Evolutionary conservation across 2,797 vertebrate species (phyloP).

Genomic region (Pseudomugil tenellus): DNA sequence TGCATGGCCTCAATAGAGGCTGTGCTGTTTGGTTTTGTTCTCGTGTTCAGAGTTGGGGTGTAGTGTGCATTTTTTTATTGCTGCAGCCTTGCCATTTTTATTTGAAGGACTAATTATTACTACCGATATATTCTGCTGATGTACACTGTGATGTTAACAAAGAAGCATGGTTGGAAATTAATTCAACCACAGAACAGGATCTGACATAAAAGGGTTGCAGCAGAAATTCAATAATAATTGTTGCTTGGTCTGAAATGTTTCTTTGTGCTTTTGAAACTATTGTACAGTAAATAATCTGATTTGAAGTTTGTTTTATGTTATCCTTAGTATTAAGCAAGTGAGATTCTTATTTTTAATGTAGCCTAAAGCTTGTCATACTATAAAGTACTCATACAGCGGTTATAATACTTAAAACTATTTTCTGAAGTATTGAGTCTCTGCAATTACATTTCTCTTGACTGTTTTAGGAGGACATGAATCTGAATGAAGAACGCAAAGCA

Average conservation of each 20-base stretch:
- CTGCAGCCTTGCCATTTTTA: slow-evolving; percentile 52
- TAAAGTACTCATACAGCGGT: not conserved
- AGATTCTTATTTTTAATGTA: not conserved
- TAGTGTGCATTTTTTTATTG: slow-evolving; percentile 45
- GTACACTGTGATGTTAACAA: slow-evolving; percentile 37
- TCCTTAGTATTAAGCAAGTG: not conserved
- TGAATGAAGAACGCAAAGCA: slow-evolving; percentile 96
- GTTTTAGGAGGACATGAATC: slow-evolving; percentile 97
- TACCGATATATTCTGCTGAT: slow-evolving; percentile 56
- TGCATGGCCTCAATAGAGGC: slow-evolving; percentile 67
- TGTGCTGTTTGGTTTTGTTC: slow-evolving; percentile 67
- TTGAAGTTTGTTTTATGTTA: slow-evolving; percentile 5
- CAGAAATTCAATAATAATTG: slow-evolving; percentile 19
- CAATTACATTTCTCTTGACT: not conserved
- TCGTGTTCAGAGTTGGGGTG: slow-evolving; percentile 45
- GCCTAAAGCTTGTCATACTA: not conserved
- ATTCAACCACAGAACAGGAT: slow-evolving; percentile 39
- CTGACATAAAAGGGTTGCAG: slow-evolving; percentile 22
- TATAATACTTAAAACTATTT: not conserved
- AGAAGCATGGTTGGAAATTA: slow-evolving; percentile 32
- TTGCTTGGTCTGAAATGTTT: slow-evolving; percentile 20
- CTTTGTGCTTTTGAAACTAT: slow-evolving; percentile 2
- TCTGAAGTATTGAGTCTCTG: not conserved
- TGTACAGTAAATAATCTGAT: slow-evolving; percentile 5
- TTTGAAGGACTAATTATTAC: slow-evolving; percentile 69